Evolutionary conservation across 2,113 vertebrate genomes (phyloP).

Genomic region (Leptocoma aspasia): DNA sequence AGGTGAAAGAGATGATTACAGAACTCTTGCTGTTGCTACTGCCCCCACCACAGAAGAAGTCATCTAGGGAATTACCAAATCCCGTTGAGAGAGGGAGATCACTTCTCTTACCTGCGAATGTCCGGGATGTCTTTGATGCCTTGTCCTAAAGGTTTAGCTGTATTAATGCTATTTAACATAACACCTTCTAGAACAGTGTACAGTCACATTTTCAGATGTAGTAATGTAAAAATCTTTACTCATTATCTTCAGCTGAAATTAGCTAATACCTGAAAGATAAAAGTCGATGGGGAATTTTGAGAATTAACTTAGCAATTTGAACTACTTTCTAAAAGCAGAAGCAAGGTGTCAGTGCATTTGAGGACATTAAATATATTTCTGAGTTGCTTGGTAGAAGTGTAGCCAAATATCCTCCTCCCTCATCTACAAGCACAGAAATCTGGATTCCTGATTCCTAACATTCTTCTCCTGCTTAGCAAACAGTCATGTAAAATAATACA

Average conservation of each 20-base stretch:
- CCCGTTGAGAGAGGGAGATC: not conserved
- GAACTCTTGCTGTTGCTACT: not conserved
- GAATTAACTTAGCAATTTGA: not conserved
- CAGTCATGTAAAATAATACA: not conserved
- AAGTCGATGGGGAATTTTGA: not conserved
- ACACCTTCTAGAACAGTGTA: not conserved
- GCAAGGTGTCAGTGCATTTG: not conserved
- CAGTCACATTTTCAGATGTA: not conserved
- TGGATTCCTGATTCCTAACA: not conserved
- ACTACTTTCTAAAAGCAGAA: not conserved
- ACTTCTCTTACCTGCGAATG: not conserved
- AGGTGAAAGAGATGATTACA: not conserved
- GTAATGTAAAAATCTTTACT: not conserved
- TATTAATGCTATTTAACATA: not conserved
- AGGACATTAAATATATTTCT: not conserved
- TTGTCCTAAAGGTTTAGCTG: not conserved
- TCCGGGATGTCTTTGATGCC: fast-evolving
- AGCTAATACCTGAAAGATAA: not conserved
- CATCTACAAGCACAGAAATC: not conserved
- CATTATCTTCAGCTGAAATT: not conserved
- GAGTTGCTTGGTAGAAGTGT: not conserved
- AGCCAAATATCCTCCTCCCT: not conserved
- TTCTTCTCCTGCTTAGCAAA: not conserved
- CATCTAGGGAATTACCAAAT: not conserved
- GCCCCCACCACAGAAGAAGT: not conserved